Base-by-base conservation (phyloP, 2,888 invertebrate species). In the Byasa hedistus region DNA sequence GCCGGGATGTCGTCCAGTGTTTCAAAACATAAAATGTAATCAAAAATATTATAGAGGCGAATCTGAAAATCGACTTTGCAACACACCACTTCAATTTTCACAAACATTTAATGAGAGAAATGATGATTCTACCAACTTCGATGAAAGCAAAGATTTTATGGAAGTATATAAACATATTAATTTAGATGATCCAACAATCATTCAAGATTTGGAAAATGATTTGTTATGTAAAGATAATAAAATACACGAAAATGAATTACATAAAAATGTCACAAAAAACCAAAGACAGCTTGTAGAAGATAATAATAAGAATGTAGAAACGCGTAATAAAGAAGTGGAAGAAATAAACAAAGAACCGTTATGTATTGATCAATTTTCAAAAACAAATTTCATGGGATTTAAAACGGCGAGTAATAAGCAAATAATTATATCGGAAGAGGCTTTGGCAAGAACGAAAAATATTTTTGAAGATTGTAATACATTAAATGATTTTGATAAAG, bases 331-430 rank as follows among this genome's bases (percentile, higher is more conserved):
- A n/a, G 51, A 51, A 55, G 57, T 54, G 12, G 23, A 32, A 10
- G 32, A 32, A 32, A 5, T 32, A 32, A 32, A 8, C 10, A 10
- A 32, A 32, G 32, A 32, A 32, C 32, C 32, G 10, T 1, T 32
- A 32, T 32, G 32, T 32, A 32, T 10, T 10, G 10, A 5, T 10
- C 32, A 32, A 32, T 32, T 32, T 32, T 32, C 32, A 7, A 32
- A 32, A 32, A 32, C 1, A 56, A 27, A n/a, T 15, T 76, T 72
- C 69, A 44, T 71, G 19, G 86, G 84, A 12, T 89, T 89, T 70
- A 76, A 79, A 73, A 85, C 87, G 3, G 89, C 87, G 15, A 84
- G 76, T 71, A 87, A 90, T 57, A 87, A 84, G 73, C 68, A 73
- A 12, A 81, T 90, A 27, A 65, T 70, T 21, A 77, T 89, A 68